Conservation (phyloP, 2,113 vertebrate genomes). For the Cynocephalus volans region DNA sequence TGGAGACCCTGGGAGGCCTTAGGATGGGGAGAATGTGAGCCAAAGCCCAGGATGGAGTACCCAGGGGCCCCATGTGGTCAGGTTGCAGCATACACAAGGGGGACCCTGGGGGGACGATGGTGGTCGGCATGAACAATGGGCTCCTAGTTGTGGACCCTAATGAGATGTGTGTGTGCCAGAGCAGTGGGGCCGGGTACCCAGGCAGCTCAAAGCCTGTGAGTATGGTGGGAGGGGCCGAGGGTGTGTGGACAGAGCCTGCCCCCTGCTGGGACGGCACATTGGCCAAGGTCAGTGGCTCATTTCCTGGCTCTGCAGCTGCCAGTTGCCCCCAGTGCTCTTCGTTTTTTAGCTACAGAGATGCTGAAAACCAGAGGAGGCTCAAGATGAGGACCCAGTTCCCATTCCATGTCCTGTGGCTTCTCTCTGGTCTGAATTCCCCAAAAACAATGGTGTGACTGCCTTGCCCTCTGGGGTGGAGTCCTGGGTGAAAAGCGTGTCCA, state of each 20-base stretch:
- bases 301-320: too few species aligned
- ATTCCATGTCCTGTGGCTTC: neutral
- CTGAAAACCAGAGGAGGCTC: neutral
- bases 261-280: neutral
- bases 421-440: neutral
- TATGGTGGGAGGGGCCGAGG: neutral
- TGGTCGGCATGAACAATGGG: too few species aligned
- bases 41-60: neutral
- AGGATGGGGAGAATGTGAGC: neutral
- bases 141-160: neutral
- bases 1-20: neutral
- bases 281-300: neutral
- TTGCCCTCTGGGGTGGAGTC: neutral
- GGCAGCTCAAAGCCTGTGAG: neutral
- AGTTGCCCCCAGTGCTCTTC: neutral
- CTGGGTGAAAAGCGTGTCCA: neutral
- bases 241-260: neutral
- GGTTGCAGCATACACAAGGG: neutral
- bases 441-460: neutral
- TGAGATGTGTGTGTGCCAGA: neutral
- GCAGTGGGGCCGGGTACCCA: neutral
- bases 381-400: neutral
- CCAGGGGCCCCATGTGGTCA: too few species aligned
- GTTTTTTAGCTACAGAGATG: neutral
- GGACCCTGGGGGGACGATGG: too few species aligned